A percentile compares a stretch with the other conserved stretches of the same genome.
Evolutionary conservation across 1,140 invertebrate genomes (phyloP).

Genomic region (Eumaeus atala): DNA sequence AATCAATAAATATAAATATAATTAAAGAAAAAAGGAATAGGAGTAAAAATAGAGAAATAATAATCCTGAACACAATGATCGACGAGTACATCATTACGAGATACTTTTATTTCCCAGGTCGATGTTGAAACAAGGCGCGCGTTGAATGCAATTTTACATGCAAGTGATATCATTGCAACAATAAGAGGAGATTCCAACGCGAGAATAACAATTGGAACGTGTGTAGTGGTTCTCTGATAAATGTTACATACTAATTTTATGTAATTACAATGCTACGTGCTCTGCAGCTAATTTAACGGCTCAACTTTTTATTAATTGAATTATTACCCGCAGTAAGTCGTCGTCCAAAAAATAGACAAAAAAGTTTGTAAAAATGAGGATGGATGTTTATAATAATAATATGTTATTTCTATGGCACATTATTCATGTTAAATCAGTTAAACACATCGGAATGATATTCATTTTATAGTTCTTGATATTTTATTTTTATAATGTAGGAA

Average conservation of each 20-base stretch:
- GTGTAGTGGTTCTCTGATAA: background rate
- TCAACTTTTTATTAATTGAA: too few species aligned
- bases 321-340: too few species aligned
- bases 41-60: background rate
- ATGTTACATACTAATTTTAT: background rate
- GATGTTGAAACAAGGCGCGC: slow-evolving; percentile 5
- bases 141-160: slow-evolving; percentile 9
- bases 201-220: slow-evolving; percentile 2
- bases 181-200: slow-evolving; percentile 6
- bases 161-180: slow-evolving; percentile 3
- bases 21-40: background rate
- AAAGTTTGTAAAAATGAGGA: too few species aligned
- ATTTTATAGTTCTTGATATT: too few species aligned
- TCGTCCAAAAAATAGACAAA: too few species aligned
- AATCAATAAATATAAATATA: too few species aligned
- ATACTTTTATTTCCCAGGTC: slow-evolving; percentile 10
- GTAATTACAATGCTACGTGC: background rate
- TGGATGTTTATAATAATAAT: too few species aligned
- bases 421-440: too few species aligned
- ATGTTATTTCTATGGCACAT: too few species aligned
- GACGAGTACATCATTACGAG: slow-evolving; percentile 7
- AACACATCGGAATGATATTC: too few species aligned
- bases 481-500: too few species aligned
- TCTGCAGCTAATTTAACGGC: too few species aligned
- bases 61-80: background rate